Evolutionary conservation across 1,140 invertebrate genomes (phyloP).

Genomic region (Tetragonula clypearis): DNA sequence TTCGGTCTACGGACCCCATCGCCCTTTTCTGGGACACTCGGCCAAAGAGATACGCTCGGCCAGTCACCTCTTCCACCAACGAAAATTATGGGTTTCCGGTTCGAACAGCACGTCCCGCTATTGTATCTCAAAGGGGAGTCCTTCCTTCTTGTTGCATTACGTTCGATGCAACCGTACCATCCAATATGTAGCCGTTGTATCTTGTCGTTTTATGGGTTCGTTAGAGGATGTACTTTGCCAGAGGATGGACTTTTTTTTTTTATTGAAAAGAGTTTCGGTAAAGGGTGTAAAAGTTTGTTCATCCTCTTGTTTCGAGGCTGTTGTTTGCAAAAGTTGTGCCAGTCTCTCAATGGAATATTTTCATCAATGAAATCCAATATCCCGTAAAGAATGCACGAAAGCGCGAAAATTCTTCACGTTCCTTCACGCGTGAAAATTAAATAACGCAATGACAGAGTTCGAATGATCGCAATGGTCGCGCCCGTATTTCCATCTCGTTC

Average conservation of each 20-base stretch:
- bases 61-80: slow-evolving; percentile 16
- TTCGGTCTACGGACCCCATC: background rate
- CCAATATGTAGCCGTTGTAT: background rate
- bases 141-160: background rate
- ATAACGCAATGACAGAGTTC: background rate
- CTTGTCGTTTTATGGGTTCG: background rate
- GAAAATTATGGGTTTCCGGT: slow-evolving; percentile 16
- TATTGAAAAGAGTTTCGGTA: background rate
- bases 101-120: background rate
- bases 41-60: slow-evolving; percentile 31
- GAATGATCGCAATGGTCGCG: background rate
- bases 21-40: slow-evolving; percentile 41
- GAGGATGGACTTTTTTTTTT: background rate
- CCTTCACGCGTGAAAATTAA: background rate
- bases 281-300: background rate
- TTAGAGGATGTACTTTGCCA: background rate
- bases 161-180: too few relatives aligned
- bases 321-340: background rate
- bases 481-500: background rate
- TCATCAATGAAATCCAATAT: background rate
- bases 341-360: slow-evolving; percentile 8
- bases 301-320: background rate
- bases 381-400: background rate
- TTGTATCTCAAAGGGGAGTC: background rate
- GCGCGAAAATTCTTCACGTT: background rate